phyloP scores from a whole-genome alignment of 2,113 vertebrate species.

The Bothrops jararaca region DNA sequence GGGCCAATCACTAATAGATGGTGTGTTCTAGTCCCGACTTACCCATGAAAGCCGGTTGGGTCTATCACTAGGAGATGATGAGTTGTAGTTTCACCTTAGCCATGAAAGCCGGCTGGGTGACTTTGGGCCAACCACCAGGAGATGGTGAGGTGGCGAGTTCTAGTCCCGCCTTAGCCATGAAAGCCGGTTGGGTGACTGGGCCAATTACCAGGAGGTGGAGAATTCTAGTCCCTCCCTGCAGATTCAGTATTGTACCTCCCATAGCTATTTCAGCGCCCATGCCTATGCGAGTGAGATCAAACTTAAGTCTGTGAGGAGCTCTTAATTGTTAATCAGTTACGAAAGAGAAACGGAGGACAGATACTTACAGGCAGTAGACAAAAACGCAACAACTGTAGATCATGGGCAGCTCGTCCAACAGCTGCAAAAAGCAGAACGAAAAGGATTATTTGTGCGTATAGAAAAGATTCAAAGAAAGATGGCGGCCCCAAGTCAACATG shows the following conservation, averaged over 20 bases:
- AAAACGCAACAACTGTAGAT: conserved; percentile 97
- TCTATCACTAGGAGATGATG: too few relatives aligned
- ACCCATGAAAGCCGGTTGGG: too few relatives aligned
- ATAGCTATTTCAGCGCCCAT: background rate
- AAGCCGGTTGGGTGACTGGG: background rate
- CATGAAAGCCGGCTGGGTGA: too few relatives aligned
- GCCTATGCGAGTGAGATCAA: background rate
- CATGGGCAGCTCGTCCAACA: conserved; percentile 97
- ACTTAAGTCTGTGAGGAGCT: background rate
- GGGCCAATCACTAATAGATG: too few relatives aligned
- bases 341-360: conserved; percentile 19
- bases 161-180: too few relatives aligned
- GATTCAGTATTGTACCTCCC: background rate
- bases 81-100: too few relatives aligned
- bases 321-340: background rate
- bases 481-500: background rate
- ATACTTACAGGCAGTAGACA: conserved; percentile 98
- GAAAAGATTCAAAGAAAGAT: background rate
- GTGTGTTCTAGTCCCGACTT: too few relatives aligned
- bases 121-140: too few relatives aligned
- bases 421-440: conserved; percentile 69
- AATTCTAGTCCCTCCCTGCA: background rate
- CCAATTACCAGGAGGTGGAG: background rate
- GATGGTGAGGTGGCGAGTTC: too few relatives aligned
- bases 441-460: too few relatives aligned